Percentiles rank a stretch among this genome's conserved stretches.
Evolutionary conservation across 2,888 invertebrate genomes (phyloP).

Genomic region (Eupithecia dodoneata): DNA sequence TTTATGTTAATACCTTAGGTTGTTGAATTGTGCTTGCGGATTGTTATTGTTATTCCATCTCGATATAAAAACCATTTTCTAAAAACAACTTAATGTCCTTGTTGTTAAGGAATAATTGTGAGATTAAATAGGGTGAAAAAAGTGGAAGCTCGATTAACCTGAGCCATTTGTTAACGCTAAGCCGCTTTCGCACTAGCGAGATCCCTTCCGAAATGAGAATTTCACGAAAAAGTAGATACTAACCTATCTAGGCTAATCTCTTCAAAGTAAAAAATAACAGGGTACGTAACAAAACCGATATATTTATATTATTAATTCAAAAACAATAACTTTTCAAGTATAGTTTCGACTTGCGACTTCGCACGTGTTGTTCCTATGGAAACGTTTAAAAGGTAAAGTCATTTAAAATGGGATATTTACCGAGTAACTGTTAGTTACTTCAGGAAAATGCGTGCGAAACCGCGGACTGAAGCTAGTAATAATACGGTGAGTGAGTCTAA

Average conservation of each 20-base stretch:
- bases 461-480: background rate
- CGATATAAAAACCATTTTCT: background rate
- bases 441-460: background rate
- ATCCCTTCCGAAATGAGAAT: conserved; percentile 9
- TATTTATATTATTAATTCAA: background rate
- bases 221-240: background rate
- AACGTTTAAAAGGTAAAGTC: no score
- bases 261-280: background rate
- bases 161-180: conserved; percentile 64
- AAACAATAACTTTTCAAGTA: background rate
- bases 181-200: conserved; percentile 19
- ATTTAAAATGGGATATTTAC: no score
- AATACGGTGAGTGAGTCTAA: background rate
- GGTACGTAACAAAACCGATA: background rate
- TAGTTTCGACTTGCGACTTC: no score
- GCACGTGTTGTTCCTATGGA: no score
- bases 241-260: background rate
- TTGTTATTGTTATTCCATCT: background rate
- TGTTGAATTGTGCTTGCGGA: background rate
- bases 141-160: conserved; percentile 62
- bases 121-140: conserved; percentile 57
- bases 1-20: background rate
- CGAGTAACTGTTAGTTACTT: no score
- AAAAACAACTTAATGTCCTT: conserved; percentile 1
- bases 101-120: conserved; percentile 48